phyloP scores from a whole-genome alignment of 2,888 invertebrate species.

The Tromatobia lineatoria region DNA sequence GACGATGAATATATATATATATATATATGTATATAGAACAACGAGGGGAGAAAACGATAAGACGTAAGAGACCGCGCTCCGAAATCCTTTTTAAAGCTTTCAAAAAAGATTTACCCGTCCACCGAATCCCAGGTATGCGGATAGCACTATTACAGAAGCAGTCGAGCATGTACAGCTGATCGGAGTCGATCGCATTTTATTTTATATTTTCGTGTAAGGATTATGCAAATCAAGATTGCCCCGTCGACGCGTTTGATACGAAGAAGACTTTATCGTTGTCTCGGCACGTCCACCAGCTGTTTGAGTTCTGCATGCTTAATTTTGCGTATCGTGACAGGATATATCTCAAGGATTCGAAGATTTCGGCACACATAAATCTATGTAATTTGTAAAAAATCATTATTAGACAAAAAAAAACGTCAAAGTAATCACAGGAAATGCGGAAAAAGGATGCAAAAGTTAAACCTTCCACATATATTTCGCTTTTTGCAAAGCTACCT shows the following conservation, averaged over 20 bases:
- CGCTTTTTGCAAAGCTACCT: too few relatives aligned
- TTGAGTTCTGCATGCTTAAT: background rate
- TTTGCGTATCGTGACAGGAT: background rate
- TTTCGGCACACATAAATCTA: background rate
- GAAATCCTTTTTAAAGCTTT: slow-evolving; percentile 28
- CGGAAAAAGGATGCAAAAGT: background rate
- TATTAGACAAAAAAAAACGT: background rate
- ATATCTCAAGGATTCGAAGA: background rate
- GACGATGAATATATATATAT: slow-evolving; percentile 25
- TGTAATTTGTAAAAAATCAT: background rate
- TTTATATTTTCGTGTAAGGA: slow-evolving; percentile 31
- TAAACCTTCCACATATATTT: too few relatives aligned
- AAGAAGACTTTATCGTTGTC: background rate
- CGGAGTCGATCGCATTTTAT: slow-evolving; percentile 39
- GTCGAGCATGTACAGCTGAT: slow-evolving; percentile 39
- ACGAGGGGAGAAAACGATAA: background rate
- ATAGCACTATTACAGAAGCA: slow-evolving; percentile 23
- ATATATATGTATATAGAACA: too few relatives aligned
- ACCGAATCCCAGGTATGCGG: slow-evolving; percentile 48
- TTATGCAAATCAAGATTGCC: slow-evolving; percentile 53
- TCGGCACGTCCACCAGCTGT: slow-evolving; percentile 5
- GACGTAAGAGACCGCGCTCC: background rate
- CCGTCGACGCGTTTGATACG: slow-evolving; percentile 18
- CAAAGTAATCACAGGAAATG: background rate
- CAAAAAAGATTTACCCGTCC: slow-evolving; percentile 58